Percentiles rank a stretch among this genome's conserved stretches.
Conservation (phyloP, 2,888 invertebrate species). For the Nycteola revayana region DNA sequence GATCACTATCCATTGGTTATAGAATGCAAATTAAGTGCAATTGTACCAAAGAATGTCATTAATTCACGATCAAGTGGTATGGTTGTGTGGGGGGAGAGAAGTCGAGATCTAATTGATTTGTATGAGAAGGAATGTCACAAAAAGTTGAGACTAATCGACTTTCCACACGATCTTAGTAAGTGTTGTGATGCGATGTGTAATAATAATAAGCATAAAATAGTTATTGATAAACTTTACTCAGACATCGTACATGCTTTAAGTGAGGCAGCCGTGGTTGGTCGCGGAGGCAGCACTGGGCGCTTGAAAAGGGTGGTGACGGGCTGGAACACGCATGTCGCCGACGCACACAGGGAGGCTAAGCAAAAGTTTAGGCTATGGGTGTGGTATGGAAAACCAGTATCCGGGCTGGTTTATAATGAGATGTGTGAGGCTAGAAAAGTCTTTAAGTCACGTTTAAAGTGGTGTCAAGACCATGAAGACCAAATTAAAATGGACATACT, state of each 20-base stretch:
- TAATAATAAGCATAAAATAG: background rate
- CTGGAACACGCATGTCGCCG: conserved; percentile 4
- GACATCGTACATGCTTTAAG: background rate
- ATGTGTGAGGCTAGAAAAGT: too few species aligned
- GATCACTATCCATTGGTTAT: background rate
- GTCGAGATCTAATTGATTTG: background rate
- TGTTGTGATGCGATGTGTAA: background rate
- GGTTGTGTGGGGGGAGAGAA: background rate
- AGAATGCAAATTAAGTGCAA: background rate
- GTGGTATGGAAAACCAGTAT: background rate
- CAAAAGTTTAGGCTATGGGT: background rate
- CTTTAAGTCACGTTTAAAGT: too few species aligned
- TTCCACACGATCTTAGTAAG: background rate
- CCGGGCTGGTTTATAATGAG: background rate
- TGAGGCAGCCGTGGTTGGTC: background rate
- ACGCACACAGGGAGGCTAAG: background rate
- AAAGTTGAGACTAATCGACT: too few species aligned
- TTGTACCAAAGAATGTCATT: background rate
- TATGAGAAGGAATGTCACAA: background rate
- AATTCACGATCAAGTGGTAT: background rate
- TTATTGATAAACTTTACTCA: background rate
- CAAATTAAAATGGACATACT: too few species aligned
- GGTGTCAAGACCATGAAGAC: too few species aligned
- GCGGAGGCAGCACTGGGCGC: background rate
- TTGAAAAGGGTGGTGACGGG: background rate